Evolutionary conservation across 64 coral and sea anemone genomes (phyloP).

Genomic region (Acropora yongei): DNA sequence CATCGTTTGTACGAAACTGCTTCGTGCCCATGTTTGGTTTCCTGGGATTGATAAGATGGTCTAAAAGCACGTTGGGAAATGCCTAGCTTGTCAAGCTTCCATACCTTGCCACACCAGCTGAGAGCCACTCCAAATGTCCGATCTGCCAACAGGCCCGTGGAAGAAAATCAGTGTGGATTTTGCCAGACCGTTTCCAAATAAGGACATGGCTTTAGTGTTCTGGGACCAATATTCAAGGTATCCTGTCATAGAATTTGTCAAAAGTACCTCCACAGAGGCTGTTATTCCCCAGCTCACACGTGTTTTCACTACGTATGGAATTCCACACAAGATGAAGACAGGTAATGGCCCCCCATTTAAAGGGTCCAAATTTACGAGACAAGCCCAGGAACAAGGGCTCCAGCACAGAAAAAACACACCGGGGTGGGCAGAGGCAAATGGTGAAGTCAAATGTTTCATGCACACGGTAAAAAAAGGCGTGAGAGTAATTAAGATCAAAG

Average conservation of each 20-base stretch:
- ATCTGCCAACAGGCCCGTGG: background rate
- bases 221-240: constrained; percentile 25
- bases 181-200: background rate
- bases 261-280: background rate
- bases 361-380: background rate
- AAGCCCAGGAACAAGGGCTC: background rate
- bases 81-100: background rate
- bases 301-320: constrained; percentile 13
- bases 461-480: background rate
- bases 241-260: constrained; percentile 17
- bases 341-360: background rate
- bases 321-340: background rate
- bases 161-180: background rate
- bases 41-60: background rate
- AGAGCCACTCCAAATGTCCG: constrained; percentile 5
- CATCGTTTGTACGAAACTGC: constrained; percentile 25
- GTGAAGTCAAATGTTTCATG: background rate
- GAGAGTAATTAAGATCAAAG: background rate
- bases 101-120: background rate
- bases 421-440: background rate
- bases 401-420: background rate
- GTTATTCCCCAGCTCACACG: constrained; percentile 13
- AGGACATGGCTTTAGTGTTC: constrained; percentile 1
- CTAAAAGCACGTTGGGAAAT: background rate
- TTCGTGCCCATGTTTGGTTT: constrained; percentile 56